Percentiles rank a stretch among this genome's conserved stretches.
Evolutionary conservation across 35 echinoderm and acorn worm genomes (phyloP).

Genomic region (Patiria miniata): DNA sequence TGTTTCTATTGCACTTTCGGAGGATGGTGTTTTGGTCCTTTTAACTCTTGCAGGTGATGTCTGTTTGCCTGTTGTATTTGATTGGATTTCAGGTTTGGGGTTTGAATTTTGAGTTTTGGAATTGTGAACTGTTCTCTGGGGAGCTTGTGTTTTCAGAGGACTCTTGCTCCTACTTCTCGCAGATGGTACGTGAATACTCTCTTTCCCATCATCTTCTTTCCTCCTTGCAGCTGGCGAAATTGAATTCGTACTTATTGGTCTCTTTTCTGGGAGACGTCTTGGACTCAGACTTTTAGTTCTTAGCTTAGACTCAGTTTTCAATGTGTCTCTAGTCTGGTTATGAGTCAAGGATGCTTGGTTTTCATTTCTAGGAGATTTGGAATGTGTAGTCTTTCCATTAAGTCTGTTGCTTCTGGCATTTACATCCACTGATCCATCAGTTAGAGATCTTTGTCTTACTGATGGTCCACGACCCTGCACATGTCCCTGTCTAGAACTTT

Average conservation of each 20-base stretch:
- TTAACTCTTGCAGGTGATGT: neutral
- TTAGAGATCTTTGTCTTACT: constrained; percentile 10
- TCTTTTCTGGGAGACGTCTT: neutral
- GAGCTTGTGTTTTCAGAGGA: constrained; percentile 14
- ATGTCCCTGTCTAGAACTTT: constrained; percentile 28
- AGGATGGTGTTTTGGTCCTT: constrained; percentile 11
- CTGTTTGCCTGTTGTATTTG: neutral
- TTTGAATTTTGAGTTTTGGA: neutral
- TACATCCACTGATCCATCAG: neutral
- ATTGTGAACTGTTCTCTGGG: neutral
- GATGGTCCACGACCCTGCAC: neutral
- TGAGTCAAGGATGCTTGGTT: neutral
- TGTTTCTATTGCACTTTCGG: constrained; percentile 24
- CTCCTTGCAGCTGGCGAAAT: neutral
- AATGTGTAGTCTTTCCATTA: constrained; percentile 2
- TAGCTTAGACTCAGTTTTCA: constrained; percentile 9
- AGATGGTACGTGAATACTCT: neutral
- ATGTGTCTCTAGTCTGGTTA: neutral
- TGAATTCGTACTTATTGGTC: constrained; percentile 12
- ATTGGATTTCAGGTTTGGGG: neutral
- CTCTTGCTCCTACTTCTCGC: neutral
- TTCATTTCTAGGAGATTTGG: neutral
- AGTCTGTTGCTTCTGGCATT: neutral
- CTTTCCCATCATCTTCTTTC: constrained; percentile 5
- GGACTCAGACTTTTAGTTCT: constrained; percentile 41